These are phyloP conservation scores for Eulemur rubriventer DNA, from an alignment of 2,797 vertebrate genomes.

Conservation along the genomic window DNA sequence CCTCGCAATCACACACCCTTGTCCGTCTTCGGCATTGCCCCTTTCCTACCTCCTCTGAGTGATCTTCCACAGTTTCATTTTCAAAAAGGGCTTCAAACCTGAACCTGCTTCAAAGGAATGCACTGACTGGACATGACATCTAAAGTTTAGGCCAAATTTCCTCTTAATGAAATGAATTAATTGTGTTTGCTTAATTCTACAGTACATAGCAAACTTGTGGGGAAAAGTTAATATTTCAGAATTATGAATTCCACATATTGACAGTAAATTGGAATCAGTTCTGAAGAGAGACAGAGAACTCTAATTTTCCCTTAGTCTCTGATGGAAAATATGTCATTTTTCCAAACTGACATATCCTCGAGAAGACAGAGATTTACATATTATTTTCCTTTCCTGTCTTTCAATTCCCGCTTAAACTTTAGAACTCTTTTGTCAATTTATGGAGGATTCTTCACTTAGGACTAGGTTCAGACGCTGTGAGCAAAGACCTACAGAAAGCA, in stretches of 20 bases:
- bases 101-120: neutral
- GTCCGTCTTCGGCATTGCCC: accelerated
- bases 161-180: neutral
- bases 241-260: neutral
- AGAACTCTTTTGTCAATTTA: neutral
- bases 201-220: neutral
- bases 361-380: neutral
- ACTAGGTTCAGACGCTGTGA: neutral
- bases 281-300: neutral
- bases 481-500: neutral
- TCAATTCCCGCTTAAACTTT: neutral
- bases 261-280: neutral
- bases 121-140: no score
- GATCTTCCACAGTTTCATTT: neutral
- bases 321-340: neutral
- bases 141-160: neutral
- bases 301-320: neutral
- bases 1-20: neutral
- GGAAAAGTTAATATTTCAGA: neutral
- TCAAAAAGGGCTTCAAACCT: neutral
- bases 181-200: neutral
- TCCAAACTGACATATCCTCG: neutral
- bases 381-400: neutral
- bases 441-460: neutral
- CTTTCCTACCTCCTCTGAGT: neutral